Evolutionary conservation across 2,888 invertebrate genomes (phyloP), one percentile per base, ranked within the genome.

Genomic region (Amphipyra berbera): DNA sequence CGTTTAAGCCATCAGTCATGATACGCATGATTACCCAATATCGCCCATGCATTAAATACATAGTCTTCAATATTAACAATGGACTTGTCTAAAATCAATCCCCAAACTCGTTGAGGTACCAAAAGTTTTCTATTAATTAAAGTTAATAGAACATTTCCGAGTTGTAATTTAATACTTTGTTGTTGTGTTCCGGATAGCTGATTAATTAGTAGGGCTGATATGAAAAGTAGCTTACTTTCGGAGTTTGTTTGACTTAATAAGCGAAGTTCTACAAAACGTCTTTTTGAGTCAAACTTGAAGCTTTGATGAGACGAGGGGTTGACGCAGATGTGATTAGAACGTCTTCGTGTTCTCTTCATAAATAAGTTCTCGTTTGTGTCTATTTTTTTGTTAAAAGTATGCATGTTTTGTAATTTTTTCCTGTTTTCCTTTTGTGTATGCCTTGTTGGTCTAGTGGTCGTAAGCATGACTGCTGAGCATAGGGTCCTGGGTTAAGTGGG

Each of bases 141-240:
- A 71, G 79, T 82, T 87, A 88, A 86, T 85, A 84, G 84, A 83
- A 83, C 79, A 82, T 85, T 81, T 73, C 73, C 56, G 82, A 80
- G 83, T 84, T 73, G 89, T 89, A 92, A 90, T 88, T 90, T 87
- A 84, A 89, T 90, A 90, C 89, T 90, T 90, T 90, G 91, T 90
- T 90, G 87, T 91, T 89, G 84, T 86, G 88, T 91, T 89, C 81
- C 73, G 73, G 82, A 82, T 84, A 84, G 82, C 88, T 91, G 90
- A 93, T 91, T 93, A 93, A 94, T 94, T 93, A 93, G 91, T 85
- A 88, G 85, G 88, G 85, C 83, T 89, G 86, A 90, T 92, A 91
- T 92, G 91, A 88, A 90, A 88, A 88, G 91, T 88, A 90, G 85
- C 87, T 87, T 61, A 74, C 59, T 80, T 73, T 67, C 13, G 69